Base-by-base conservation (phyloP, 2,888 invertebrate genomes). In the Eupithecia dodoneata region DNA sequence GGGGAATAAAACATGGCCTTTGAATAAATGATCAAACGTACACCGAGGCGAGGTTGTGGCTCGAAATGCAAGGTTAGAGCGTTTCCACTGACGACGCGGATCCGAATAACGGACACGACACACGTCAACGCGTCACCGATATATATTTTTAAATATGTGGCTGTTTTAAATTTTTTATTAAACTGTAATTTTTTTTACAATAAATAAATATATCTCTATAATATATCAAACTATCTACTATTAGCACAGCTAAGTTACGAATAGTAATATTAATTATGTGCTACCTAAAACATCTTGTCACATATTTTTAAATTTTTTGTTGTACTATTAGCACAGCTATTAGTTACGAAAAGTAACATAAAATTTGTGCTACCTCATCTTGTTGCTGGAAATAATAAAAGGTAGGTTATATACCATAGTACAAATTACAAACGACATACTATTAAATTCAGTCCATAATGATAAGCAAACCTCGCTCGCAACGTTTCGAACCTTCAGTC, bases 21-120 rank as follows among this genome's bases (percentile, higher is more conserved):
- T 87, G 86, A 87, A 89, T 91, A 90, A 91, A 89, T 89, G 84
- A 88, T 85, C 85, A 85, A 87, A 83, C 83, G 82, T 67, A 87
- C 88, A 86, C 84, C 80, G 79, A 82, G 77, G 83, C 76, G 73
- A 80, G 81, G 82, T 82, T 82, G 82, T 80, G 80, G 80, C 79
- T 70, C 72, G 71, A 73, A 71, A 75, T 76, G 18, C 69, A 69
- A 55, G 47, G 41, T 66, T 30, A n/a, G 30, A n/a, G 65, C 15
- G 70, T 79, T 76, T 79, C 79, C 76, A 67, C 71, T 67, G 66
- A 12, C 47, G 12, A 44, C 12, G 76, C 52, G 72, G 7, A n/a
- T 4, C 59, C 59, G 59, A 12, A 63, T 63, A n/a, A 4, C 30
- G 30, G 63, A 30, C 63, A 63, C 63, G 30, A 63, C 12, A 59